Evolutionary conservation across 2,888 invertebrate species (phyloP).

Genomic region (Adelphocoris suturalis): DNA sequence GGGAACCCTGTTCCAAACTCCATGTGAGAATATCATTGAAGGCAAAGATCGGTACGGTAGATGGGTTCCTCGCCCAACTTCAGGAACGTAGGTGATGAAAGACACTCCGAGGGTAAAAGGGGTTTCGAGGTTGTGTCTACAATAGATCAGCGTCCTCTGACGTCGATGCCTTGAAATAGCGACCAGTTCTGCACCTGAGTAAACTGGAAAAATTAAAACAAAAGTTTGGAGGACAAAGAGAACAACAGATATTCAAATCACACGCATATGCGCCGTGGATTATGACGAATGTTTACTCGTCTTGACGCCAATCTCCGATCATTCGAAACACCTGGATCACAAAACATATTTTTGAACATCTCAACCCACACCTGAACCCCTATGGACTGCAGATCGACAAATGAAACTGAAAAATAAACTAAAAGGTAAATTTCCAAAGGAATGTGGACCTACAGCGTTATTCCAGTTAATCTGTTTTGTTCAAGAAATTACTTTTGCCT

Average conservation of each 20-base stretch:
- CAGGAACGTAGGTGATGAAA: slow-evolving; percentile 27
- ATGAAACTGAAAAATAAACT: no score
- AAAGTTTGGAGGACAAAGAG: slow-evolving; percentile 7
- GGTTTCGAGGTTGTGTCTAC: slow-evolving; percentile 59
- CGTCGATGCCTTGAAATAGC: slow-evolving; percentile 8
- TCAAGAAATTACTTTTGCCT: no score
- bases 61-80: neutral
- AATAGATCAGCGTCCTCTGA: slow-evolving; percentile 32
- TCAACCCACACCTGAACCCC: no score
- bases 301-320: slow-evolving; percentile 32
- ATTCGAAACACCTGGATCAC: neutral
- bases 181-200: slow-evolving; percentile 51
- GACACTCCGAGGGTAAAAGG: slow-evolving; percentile 12
- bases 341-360: no score
- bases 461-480: no score
- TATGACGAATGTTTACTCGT: neutral
- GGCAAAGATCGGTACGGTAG: no score
- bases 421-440: no score
- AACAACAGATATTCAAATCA: slow-evolving; percentile 33
- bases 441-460: no score
- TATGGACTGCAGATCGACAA: no score
- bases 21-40: no score
- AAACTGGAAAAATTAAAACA: slow-evolving; percentile 39
- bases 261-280: slow-evolving; percentile 28
- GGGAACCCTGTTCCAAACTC: no score